Evolutionary conservation across 2,888 invertebrate species (phyloP), one percentile per base, ranked within the genome.

Genomic region (Platycheirus rosarum): DNA sequence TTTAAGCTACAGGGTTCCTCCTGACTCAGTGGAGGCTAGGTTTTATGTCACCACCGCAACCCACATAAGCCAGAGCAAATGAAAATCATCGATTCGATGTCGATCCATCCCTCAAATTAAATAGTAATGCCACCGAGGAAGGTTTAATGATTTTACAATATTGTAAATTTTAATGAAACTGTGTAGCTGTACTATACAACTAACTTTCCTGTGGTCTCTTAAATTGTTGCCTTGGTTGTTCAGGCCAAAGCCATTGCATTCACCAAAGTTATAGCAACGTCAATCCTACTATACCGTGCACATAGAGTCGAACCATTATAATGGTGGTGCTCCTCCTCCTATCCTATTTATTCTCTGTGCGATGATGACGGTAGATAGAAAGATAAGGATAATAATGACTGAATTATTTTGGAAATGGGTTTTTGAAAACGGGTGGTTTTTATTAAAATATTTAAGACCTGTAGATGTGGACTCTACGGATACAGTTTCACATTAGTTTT

Each of bases 111-210:
- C 35, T 63, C 37, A 11, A 16, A 76, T 80, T 65, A 48, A 62
- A 66, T 65, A 70, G 76, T 75, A 66, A 80, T 76, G 65, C 69
- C 51, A 51, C 23, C 46, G 65, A 60, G 51, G n/a, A 55, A 51
- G 75, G 69, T 35, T 79, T 79, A 65, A 79, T 75, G 62, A 75
- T 80, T 62, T 16, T 13, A 70, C 75, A 63, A 68, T 57, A 63
- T 79, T 53, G 35, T 53, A 35, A 53, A 4, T 53, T 74, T 62
- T 74, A 74, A 74, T 74, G 78, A 74, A 78, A 78, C 53, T 32
- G 20, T 55, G 16, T 51, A 53, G 1, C 29, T 3, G 8, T 6
- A 32, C 5, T 32, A 32, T 32, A 32, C 8, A 8, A 32, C 29
- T 32, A 26, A 4, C 7, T 51, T 37, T 35, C n/a, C 29, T 51